These are phyloP conservation scores for Cantharis lateralis DNA, from an alignment of 2,888 invertebrate species.

Conservation along the genomic window DNA sequence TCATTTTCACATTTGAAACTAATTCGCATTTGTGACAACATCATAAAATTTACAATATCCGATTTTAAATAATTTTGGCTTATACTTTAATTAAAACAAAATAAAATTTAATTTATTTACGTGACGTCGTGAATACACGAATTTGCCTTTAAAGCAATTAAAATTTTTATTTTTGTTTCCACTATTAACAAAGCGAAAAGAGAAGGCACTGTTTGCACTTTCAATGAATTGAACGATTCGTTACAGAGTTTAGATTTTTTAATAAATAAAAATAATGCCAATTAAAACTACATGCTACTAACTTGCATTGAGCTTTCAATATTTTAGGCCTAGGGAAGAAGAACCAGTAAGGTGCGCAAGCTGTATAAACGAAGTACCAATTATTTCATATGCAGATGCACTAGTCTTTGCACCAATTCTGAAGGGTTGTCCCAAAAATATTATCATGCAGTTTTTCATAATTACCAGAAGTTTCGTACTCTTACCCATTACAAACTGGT, in stretches of 20 bases:
- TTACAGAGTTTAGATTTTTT: not conserved
- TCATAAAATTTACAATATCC: not conserved
- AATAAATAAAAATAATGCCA: not conserved
- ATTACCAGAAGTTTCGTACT: no score
- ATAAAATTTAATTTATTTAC: not conserved
- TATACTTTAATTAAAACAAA: not conserved
- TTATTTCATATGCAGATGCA: no score
- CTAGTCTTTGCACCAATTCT: no score
- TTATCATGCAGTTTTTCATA: no score
- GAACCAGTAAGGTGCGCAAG: no score
- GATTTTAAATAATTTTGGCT: not conserved
- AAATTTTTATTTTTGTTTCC: not conserved
- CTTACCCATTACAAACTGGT: no score
- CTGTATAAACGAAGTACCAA: no score
- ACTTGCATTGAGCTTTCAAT: no score
- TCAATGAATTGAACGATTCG: not conserved
- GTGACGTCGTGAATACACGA: not conserved
- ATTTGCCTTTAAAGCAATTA: not conserved
- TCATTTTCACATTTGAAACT: not conserved
- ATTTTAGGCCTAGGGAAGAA: no score
- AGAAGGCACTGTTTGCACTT: not conserved
- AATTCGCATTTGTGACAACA: not conserved
- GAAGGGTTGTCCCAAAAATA: no score
- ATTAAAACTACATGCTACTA: no score
- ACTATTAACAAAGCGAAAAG: not conserved